Conservation (phyloP, 1,140 invertebrate genomes). For the Plectus sambesii region DNA sequence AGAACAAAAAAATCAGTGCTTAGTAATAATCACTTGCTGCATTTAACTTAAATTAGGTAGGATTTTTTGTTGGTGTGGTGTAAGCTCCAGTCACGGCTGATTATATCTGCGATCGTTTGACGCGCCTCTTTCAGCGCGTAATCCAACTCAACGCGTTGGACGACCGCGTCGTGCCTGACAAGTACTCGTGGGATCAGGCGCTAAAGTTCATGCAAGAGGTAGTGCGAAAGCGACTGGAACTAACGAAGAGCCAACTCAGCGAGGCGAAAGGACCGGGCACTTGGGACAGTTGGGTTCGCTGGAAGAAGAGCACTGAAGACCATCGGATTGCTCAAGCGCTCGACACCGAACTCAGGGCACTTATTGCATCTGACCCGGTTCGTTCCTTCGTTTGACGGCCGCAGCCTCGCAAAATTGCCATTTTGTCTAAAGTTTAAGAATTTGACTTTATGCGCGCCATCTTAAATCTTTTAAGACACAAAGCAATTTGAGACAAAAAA, state of each 20-base stretch:
- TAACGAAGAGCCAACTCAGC: slow-evolving; percentile 59
- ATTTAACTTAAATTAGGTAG: too few relatives aligned
- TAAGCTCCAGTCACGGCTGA: too few relatives aligned
- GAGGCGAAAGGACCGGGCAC: slow-evolving; percentile 67
- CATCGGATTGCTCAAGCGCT: slow-evolving; percentile 62
- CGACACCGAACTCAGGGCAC: slow-evolving; percentile 70
- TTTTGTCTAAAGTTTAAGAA: too few relatives aligned
- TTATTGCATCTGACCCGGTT: too few relatives aligned
- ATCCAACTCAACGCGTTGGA: slow-evolving; percentile 89
- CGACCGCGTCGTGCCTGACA: slow-evolving; percentile 77
- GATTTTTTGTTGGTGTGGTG: too few relatives aligned
- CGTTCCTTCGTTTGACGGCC: too few relatives aligned
- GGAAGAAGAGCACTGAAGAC: slow-evolving; percentile 65
- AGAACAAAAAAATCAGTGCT: too few relatives aligned
- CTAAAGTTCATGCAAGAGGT: slow-evolving; percentile 75
- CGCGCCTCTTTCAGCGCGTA: slow-evolving; percentile 68
- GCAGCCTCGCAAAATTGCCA: too few relatives aligned
- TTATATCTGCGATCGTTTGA: slow-evolving; percentile 11
- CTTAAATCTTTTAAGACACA: too few relatives aligned
- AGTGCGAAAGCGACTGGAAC: slow-evolving; percentile 63
- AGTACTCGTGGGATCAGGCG: slow-evolving; percentile 83
- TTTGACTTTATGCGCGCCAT: too few relatives aligned
- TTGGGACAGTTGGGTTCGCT: slow-evolving; percentile 66
- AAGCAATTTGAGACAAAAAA: too few relatives aligned
- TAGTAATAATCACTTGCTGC: too few relatives aligned